Conservation (phyloP, 2,797 vertebrate species). For the Hoplostethus mediterraneus region DNA sequence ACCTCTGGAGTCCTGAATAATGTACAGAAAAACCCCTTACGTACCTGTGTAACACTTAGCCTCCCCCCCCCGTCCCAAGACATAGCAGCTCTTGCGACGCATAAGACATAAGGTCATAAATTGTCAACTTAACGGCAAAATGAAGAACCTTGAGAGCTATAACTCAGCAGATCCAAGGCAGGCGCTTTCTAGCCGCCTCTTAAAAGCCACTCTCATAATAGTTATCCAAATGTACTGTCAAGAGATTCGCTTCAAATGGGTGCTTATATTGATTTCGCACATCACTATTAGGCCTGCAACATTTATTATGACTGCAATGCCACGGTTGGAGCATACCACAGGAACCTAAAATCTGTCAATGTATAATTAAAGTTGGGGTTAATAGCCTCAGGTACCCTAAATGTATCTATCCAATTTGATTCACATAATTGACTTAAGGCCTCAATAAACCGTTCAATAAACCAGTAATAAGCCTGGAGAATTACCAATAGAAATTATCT, state of each 20-base stretch:
- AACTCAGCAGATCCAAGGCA: slow-evolving; percentile 2
- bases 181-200: background rate
- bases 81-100: slow-evolving; percentile 10
- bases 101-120: slow-evolving; percentile 34
- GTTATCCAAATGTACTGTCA: background rate
- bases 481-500: no score
- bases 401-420: no score
- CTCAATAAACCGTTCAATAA: no score
- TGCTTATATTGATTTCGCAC: background rate
- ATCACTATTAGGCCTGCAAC: background rate
- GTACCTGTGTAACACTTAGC: slow-evolving; percentile 2
- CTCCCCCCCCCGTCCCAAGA: background rate
- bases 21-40: background rate
- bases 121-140: slow-evolving; percentile 42
- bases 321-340: background rate
- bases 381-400: no score
- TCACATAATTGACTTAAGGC: no score
- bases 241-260: slow-evolving; percentile 3
- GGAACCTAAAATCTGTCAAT: no score
- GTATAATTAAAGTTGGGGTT: no score
- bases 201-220: background rate
- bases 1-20: background rate
- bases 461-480: no score
- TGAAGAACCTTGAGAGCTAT: slow-evolving; percentile 25
- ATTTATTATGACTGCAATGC: background rate